Percentiles rank a stretch among this genome's conserved stretches.
phyloP scores from a whole-genome alignment of 1,140 invertebrate genomes.

The Rhagoletis zephyria region DNA sequence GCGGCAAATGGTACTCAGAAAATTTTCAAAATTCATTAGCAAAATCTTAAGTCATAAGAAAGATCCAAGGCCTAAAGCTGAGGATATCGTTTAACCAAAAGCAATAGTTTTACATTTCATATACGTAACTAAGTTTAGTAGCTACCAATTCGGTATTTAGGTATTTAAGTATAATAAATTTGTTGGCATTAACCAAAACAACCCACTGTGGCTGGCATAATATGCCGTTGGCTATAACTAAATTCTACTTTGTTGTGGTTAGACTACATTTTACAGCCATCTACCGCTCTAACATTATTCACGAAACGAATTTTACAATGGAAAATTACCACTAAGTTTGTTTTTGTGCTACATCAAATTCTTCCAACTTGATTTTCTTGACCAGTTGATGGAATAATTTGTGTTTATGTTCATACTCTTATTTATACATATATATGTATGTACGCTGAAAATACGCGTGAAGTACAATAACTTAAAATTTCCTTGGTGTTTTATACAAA shows the following conservation, averaged over 20 bases:
- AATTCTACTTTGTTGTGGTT: neutral
- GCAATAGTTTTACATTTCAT: too few species aligned
- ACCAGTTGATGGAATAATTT: constrained; percentile 3
- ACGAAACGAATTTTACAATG: neutral
- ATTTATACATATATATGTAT: neutral
- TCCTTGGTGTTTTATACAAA: neutral
- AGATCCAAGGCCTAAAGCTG: too few species aligned
- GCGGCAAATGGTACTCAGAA: too few species aligned
- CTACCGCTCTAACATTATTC: neutral
- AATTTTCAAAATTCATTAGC: too few species aligned
- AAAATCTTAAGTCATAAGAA: too few species aligned
- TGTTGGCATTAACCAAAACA: neutral
- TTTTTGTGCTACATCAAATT: neutral
- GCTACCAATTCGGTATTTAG: too few species aligned
- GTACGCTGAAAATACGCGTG: neutral
- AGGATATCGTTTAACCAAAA: too few species aligned
- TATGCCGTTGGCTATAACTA: neutral
- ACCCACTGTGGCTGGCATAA: neutral
- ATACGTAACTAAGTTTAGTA: too few species aligned
- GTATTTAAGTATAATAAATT: too few species aligned
- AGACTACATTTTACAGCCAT: neutral
- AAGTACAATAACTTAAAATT: neutral
- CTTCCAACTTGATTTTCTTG: neutral
- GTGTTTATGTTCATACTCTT: neutral
- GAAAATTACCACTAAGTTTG: neutral